Evolutionary conservation across 2,113 vertebrate species (phyloP), one percentile per base, ranked within the genome.

Genomic region (Sigmodon hispidus): DNA sequence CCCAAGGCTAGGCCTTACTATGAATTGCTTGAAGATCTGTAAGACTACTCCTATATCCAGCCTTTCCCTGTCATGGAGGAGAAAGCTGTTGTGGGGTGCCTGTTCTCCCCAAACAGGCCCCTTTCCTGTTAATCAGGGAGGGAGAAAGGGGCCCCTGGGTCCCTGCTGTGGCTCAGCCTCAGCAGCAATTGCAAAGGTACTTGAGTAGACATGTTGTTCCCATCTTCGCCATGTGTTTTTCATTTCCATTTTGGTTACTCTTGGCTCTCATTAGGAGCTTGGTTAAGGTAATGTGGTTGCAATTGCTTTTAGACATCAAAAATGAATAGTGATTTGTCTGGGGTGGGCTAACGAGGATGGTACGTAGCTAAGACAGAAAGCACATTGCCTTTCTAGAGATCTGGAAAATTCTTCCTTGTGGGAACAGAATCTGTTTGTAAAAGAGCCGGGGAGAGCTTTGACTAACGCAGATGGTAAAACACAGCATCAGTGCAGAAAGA

Each of bases 171-270:
- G 61, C 48, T 13, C 26, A 84, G 92, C n/a, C 77, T 61, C 69
- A 79, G 29, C 1, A 7, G 55, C 48, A 80, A 40, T 22, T 34
- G 75, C 40, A 83, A 61, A 96, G 57, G 86, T 52, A 57, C 96
- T 86, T 85, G 85, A 94, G 67, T 22, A 59, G 79, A 86, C 19
- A 21, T 4, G 31, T 48, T 36, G 22, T 81, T 87, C 84, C 75
- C 70, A 15, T 79, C 77, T 48, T 67, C 11, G 3, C 57, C 96
- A 90, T 80, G 19, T 84, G 61, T 77, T 94, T 95, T 77, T 91
- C 90, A 79, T 96, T 85, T 91, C 29, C 17, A 5, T 36, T 93
- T 79, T 26, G 34, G 65, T 95, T 93, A 61, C 86, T 81, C 80
- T 93, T 50, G 59, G 80, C 75, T 86, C 92, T 86, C 81, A 63